These are phyloP conservation scores for Polietes domitor DNA, from an alignment of 2,888 invertebrate species.

Conservation along the genomic window DNA sequence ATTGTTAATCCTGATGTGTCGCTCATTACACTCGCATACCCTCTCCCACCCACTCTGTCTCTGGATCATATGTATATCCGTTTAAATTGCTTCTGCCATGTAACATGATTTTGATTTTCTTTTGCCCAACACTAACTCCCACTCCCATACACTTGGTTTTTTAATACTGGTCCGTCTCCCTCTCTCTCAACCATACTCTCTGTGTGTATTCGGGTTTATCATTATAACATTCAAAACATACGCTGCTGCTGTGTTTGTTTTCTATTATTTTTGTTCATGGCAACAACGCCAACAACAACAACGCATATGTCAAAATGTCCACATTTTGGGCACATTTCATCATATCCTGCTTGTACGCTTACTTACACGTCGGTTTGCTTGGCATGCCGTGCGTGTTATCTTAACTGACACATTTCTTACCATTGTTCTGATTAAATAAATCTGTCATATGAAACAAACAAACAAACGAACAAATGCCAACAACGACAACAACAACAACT, in stretches of 20 bases:
- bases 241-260: neutral
- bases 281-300: neutral
- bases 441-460: conserved; percentile 19
- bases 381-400: conserved; percentile 16
- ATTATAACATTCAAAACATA: neutral
- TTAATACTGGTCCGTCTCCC: too few species aligned
- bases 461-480: neutral
- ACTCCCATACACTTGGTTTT: neutral
- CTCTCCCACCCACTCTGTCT: neutral
- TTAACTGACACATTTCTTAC: conserved; percentile 26
- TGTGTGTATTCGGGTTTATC: neutral
- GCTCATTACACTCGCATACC: conserved; percentile 29
- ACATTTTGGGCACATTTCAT: conserved; percentile 21
- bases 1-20: conserved; percentile 2
- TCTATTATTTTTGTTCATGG: conserved; percentile 1
- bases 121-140: neutral
- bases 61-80: neutral
- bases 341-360: conserved; percentile 1
- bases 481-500: neutral
- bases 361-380: neutral
- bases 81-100: conserved; percentile 3
- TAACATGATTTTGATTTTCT: conserved; percentile 11
- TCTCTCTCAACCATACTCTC: too few species aligned
- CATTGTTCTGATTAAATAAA: conserved; percentile 24
- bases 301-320: conserved; percentile 21